These are phyloP conservation scores for Caenorhabditis zanzibari DNA, from an alignment of 2,888 invertebrate species.

Conservation along the genomic window DNA sequence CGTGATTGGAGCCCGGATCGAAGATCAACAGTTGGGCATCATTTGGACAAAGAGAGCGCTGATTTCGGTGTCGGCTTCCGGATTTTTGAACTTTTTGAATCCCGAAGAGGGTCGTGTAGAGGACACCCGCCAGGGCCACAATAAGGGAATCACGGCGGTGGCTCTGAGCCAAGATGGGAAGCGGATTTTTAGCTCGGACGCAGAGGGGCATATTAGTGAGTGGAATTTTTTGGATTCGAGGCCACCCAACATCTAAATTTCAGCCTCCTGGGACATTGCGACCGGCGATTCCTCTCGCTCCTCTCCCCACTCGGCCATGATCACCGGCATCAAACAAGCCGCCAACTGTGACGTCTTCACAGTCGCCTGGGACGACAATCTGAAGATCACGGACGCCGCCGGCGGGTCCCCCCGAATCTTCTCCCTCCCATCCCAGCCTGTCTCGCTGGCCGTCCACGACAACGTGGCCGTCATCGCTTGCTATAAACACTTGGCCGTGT, in stretches of 20 bases:
- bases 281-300: conserved; percentile 91
- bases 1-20: conserved; percentile 88
- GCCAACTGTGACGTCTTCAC: conserved; percentile 87
- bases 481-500: conserved; percentile 86
- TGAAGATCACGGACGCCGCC: conserved; percentile 84
- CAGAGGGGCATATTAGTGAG: conserved; percentile 91
- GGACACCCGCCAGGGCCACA: conserved; percentile 89
- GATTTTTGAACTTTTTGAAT: conserved; percentile 95
- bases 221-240: too few species aligned
- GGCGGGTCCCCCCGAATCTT: conserved; percentile 28
- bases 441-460: conserved; percentile 73
- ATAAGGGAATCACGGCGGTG: conserved; percentile 96
- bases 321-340: conserved; percentile 90
- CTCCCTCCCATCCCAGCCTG: conserved; percentile 80
- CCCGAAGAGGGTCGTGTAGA: conserved; percentile 86
- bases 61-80: conserved; percentile 94
- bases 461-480: conserved; percentile 89
- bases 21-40: conserved; percentile 90
- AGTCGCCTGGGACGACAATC: conserved; percentile 94
- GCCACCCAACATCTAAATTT: conserved; percentile 26
- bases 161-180: conserved; percentile 88
- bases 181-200: conserved; percentile 94
- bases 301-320: conserved; percentile 90
- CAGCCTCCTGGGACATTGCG: conserved; percentile 84
- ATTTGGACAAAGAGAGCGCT: conserved; percentile 95